Percentiles rank a stretch among this genome's conserved stretches.
phyloP scores from a whole-genome alignment of 2,888 invertebrate genomes.

The Cryptus viduatorius region DNA sequence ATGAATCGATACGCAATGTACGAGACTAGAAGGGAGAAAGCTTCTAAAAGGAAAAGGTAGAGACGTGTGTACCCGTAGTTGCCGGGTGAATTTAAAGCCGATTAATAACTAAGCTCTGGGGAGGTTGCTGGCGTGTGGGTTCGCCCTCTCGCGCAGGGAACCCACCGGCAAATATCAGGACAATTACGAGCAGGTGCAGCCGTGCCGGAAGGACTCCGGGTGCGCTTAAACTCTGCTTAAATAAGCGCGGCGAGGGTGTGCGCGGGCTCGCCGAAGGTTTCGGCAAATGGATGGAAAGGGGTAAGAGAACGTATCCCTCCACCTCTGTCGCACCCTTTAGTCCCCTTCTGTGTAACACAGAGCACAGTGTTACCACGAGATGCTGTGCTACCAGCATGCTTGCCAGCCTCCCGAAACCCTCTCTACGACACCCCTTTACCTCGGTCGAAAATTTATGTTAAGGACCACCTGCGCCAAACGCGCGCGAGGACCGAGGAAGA shows the following conservation, averaged over 20 bases:
- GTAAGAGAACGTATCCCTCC: not conserved
- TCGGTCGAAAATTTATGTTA: conserved; percentile 69
- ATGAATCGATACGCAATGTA: conserved; percentile 22
- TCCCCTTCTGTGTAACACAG: not conserved
- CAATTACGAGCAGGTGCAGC: conserved; percentile 79
- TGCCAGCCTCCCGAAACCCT: conserved; percentile 34
- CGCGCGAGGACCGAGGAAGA: conserved; percentile 56
- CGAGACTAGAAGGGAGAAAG: not conserved
- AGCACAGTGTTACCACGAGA: conserved; percentile 54
- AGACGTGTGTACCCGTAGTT: conserved; percentile 2
- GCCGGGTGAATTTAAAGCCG: conserved; percentile 72
- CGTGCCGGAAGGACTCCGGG: conserved; percentile 69
- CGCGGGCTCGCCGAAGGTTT: conserved; percentile 42
- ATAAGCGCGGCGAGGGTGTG: conserved; percentile 68
- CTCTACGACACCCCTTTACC: conserved; percentile 54
- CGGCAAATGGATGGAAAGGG: conserved; percentile 15
- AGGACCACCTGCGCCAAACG: conserved; percentile 74
- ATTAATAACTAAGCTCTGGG: conserved; percentile 75
- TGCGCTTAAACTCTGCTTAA: conserved; percentile 78
- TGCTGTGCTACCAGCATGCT: conserved; percentile 53
- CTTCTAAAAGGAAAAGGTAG: conserved; percentile 2
- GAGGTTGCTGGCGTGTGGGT: conserved; percentile 3
- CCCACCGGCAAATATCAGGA: conserved; percentile 76
- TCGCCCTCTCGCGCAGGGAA: not conserved
- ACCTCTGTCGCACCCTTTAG: not conserved